Evolutionary conservation across 2,888 invertebrate genomes (phyloP), one percentile per base, ranked within the genome.

Genomic region (Drosophila anomelani): DNA sequence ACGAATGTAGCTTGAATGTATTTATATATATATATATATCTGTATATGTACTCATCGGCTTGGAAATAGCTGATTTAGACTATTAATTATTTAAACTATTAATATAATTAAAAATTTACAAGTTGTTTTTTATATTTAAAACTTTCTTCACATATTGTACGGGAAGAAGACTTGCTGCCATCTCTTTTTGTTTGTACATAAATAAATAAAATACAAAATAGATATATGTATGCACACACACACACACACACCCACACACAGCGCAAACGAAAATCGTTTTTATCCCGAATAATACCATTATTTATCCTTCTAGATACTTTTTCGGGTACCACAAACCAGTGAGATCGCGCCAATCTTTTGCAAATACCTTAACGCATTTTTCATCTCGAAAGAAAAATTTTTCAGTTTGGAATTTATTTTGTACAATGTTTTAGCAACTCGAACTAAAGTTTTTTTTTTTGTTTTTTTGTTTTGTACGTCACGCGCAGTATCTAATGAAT

Each of bases 321-420:
- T 34, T 20, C 20, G 32, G 29, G 29, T 41, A 53, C 54, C 41
- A 32, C 5, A 34, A 29, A 54, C n/a, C 32, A 13, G 39, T 32
- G 7, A 53, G 29, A 54, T 17, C 34, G 26, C 32, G 20, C 9
- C 32, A 29, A n/a, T 54, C 36, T 36, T 4, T 41, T 47, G 4
- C 4, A 60, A 60, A 54, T 60, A 54, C 54, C 60, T 60, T 60
- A 60, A 60, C 54, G 54, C 60, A 41, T 60, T 41, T 32, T 39
- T 51, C 51, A 51, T 51, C 15, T 20, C 51, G 51, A 51, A 51
- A 9, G 34, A 15, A 34, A 34, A 51, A 34, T 20, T 12, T 43
- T 51, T 51, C 3, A 34, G 13, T 34, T 39, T 51, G 12, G 6
- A 39, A 29, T 20, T 38, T 23, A 20, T 34, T 59, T 17, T 20